Evolutionary conservation across 2,797 vertebrate genomes (phyloP).

Genomic region (Craterocephalus amniculus): DNA sequence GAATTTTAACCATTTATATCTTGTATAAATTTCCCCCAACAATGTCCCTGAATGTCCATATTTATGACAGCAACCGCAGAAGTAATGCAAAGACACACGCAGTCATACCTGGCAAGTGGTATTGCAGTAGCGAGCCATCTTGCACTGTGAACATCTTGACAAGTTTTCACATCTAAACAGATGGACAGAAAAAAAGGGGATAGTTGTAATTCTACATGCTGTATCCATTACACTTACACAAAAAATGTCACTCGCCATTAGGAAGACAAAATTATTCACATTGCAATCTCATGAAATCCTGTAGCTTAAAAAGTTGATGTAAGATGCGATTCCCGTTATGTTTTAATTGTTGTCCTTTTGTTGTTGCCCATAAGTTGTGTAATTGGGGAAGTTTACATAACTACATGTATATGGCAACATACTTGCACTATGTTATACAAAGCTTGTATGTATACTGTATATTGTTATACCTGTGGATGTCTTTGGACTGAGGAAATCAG

Average conservation of each 20-base stretch:
- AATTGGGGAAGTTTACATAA: too few species aligned
- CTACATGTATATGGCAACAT: too few species aligned
- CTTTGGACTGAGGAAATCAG: too few species aligned
- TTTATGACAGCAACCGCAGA: not conserved
- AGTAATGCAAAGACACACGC: not conserved
- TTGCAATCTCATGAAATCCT: too few species aligned
- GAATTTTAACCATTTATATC: constrained; percentile 6
- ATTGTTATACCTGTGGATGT: too few species aligned
- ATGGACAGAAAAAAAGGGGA: constrained; percentile 28
- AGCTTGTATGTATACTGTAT: too few species aligned
- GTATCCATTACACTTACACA: not conserved
- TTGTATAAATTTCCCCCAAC: not conserved
- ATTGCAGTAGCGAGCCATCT: constrained; percentile 90
- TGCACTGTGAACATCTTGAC: constrained; percentile 92
- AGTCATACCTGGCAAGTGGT: constrained; percentile 89
- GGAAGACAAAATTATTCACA: too few species aligned
- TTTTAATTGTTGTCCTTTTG: too few species aligned
- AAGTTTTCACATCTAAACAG: constrained; percentile 84
- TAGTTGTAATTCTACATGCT: constrained; percentile 11
- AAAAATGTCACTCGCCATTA: not conserved
- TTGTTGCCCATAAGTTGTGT: too few species aligned
- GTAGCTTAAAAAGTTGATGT: too few species aligned
- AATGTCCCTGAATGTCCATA: not conserved
- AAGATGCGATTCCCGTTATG: too few species aligned
- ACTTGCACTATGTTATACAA: too few species aligned